phyloP scores from a whole-genome alignment of 1,140 invertebrate species.

The Drosophila virilis region DNA sequence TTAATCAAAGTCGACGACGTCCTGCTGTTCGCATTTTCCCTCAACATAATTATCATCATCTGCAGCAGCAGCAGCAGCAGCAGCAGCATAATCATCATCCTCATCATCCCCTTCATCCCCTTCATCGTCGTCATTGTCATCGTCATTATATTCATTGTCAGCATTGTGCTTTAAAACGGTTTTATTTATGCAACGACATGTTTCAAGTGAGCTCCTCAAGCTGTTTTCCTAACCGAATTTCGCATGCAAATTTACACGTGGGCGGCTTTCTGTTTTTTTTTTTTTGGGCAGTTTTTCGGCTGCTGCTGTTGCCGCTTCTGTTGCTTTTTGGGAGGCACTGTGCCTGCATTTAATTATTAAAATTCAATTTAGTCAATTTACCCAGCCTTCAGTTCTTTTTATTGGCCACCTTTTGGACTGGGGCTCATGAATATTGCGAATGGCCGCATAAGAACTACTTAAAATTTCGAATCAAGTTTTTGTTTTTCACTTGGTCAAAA shows the following conservation, averaged over 20 bases:
- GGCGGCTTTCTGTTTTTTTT: conserved; percentile 5
- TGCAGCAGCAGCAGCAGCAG: conserved; percentile 8
- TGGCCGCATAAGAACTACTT: conserved; percentile 42
- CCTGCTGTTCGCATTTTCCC: conserved; percentile 28
- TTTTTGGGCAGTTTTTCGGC: conserved; percentile 11
- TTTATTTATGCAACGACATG: conserved; percentile 81
- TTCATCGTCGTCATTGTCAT: conserved; percentile 1
- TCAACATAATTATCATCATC: conserved; percentile 33
- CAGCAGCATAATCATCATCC: conserved; percentile 14
- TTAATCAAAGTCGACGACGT: conserved; percentile 72
- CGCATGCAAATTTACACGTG: conserved; percentile 80
- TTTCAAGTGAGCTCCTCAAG: conserved; percentile 59
- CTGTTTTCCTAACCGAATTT: conserved; percentile 77
- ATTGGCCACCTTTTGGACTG: conserved; percentile 34
- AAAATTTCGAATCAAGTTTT: background rate
- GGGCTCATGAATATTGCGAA: conserved; percentile 48
- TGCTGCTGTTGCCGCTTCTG: conserved; percentile 25
- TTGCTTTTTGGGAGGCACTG: conserved; percentile 12
- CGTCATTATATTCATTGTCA: conserved; percentile 42
- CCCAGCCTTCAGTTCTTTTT: conserved; percentile 26
- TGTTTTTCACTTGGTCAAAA: background rate
- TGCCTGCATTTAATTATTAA: conserved; percentile 79
- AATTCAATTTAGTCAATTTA: conserved; percentile 81
- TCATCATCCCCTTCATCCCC: conserved; percentile 33
- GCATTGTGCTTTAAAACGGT: conserved; percentile 64